These are phyloP conservation scores for Cryptotis parvus DNA, from an alignment of 2,113 vertebrate genomes.

Conservation along the genomic window DNA sequence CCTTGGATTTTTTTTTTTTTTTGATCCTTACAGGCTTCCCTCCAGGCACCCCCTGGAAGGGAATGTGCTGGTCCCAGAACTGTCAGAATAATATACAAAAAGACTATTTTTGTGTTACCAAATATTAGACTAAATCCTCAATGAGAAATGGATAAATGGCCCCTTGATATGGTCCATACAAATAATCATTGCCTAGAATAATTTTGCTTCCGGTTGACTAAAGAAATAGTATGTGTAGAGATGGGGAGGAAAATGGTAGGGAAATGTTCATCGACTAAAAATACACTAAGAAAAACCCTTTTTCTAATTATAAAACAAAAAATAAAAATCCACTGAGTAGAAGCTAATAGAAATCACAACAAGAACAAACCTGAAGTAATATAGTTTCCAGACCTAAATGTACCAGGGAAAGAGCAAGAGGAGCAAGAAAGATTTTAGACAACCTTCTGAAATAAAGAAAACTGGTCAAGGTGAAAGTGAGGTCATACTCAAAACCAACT, in stretches of 20 bases:
- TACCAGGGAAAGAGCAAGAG: background rate
- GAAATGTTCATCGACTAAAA: constrained; percentile 31
- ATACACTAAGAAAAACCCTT: background rate
- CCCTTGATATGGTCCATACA: background rate
- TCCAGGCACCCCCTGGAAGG: too few species aligned
- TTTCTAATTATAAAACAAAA: too few species aligned
- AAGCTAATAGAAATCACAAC: background rate
- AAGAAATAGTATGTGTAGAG: constrained; percentile 18
- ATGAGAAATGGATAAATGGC: background rate
- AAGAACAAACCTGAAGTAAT: background rate
- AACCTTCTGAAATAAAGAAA: too few species aligned
- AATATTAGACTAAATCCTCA: constrained; percentile 25
- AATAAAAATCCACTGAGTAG: too few species aligned
- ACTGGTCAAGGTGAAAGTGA: too few species aligned
- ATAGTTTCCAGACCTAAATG: background rate
- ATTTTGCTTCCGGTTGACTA: constrained; percentile 33
- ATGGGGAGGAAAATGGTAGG: background rate
- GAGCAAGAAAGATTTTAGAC: background rate
- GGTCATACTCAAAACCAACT: too few species aligned
- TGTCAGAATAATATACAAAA: too few species aligned
- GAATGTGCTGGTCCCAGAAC: too few species aligned
- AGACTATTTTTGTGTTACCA: background rate
- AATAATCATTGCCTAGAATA: constrained; percentile 22
- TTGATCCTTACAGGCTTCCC: too few species aligned
- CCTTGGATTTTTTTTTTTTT: too few species aligned